Base-by-base conservation (phyloP, 2,888 invertebrate species). In the Thecophora atra region DNA sequence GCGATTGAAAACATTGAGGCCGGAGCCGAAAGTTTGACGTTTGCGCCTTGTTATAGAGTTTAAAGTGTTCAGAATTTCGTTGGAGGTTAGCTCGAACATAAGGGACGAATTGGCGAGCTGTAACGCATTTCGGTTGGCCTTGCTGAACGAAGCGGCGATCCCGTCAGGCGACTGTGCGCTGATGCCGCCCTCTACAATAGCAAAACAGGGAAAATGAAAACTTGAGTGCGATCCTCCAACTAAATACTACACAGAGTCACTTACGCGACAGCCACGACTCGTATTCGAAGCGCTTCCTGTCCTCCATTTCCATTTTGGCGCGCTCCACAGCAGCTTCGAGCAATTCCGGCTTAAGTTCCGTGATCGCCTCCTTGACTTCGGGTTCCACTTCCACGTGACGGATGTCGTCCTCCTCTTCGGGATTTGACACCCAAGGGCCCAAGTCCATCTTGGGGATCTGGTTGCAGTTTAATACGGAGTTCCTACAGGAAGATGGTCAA, bases 91-190 rank as follows among this genome's bases (percentile, higher is more conserved):
- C 84, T 97, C 96, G 72, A 94, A 91, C 80, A 96, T 90, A 13
- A 96, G 88, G 0, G 96, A 97, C 0, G 94, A 92, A 80, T 97
- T 97, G 13, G 96, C 95, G 30, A 96, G 86, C 73, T 92, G 89
- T 11, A 96, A 85, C 0, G 97, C 95, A 80, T 94, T 93, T 82
- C 91, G 90, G 84, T 94, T 96, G 28, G 96, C 95, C 81, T 96
- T 95, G 72, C 94, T 95, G 87, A 96, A 96, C 0, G 95, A 95
- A 0, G 95, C 96, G 0, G 95, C 95, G 0, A 93, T 94, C 3
- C 96, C 96, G 17, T 92, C 91, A 0, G 96, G 92, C 0, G 95
- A 95, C 80, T 93, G 94, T 0, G 96, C 94, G 82, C 95, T 95
- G 0, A 94, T 93, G 78, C 93, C 93, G 75, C 93, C 92, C 82